Percentiles rank a stretch among this genome's conserved stretches.
Evolutionary conservation across 2,113 vertebrate genomes (phyloP).

Genomic region (Oryzias javanicus): DNA sequence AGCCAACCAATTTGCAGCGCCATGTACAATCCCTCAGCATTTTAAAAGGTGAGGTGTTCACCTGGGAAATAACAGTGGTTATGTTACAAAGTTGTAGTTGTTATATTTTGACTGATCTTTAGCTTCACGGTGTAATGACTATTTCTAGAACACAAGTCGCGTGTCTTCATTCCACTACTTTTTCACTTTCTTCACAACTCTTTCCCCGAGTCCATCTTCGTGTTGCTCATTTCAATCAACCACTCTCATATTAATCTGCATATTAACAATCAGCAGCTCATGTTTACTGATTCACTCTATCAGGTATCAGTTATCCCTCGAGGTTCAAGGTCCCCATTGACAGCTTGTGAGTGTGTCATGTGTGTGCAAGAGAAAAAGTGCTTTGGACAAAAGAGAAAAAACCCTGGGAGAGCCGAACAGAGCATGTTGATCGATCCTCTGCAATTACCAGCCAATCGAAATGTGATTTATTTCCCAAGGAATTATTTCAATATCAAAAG

Average conservation of each 20-base stretch:
- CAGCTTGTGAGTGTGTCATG: slow-evolving; percentile 12
- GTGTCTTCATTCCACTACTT: neutral
- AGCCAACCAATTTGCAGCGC: neutral
- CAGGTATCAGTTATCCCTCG: slow-evolving; percentile 64
- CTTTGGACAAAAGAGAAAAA: slow-evolving; percentile 48
- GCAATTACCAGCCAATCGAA: slow-evolving; percentile 99
- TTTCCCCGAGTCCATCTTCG: slow-evolving; percentile 4
- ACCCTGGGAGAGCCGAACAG: slow-evolving; percentile 73
- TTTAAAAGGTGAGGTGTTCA: slow-evolving; percentile 40
- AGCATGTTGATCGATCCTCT: slow-evolving; percentile 87
- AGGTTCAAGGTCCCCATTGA: slow-evolving; percentile 50
- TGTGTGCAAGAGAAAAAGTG: slow-evolving; percentile 16
- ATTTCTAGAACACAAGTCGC: slow-evolving; percentile 1
- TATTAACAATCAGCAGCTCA: slow-evolving; percentile 70
- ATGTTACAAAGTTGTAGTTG: slow-evolving; percentile 27
- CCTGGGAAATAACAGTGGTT: slow-evolving; percentile 27
- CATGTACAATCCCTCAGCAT: slow-evolving; percentile 15
- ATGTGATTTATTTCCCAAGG: slow-evolving; percentile 98
- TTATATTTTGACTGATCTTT: slow-evolving; percentile 31
- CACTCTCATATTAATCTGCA: slow-evolving; percentile 60
- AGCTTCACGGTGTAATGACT: slow-evolving; percentile 17
- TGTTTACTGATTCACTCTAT: slow-evolving; percentile 76
- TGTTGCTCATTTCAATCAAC: slow-evolving; percentile 14
- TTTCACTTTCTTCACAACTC: neutral
- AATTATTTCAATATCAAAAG: slow-evolving; percentile 98